A percentile compares a stretch with the other conserved stretches of the same genome.
These are phyloP conservation scores for Drosophila sulfurigaster DNA, from an alignment of 1,140 invertebrate genomes.

Conservation along the genomic window DNA sequence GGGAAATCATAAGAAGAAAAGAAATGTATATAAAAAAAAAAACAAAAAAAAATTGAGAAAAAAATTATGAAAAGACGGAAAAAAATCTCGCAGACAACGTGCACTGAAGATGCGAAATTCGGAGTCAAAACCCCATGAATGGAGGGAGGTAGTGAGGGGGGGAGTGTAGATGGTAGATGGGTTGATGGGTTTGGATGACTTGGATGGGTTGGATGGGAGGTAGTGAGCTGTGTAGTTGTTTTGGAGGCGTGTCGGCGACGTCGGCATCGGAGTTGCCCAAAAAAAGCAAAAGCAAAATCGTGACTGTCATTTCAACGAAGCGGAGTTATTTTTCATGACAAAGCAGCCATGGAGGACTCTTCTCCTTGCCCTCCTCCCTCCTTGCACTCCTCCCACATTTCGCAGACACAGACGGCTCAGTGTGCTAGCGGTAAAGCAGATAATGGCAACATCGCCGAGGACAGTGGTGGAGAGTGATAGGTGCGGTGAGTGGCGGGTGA, in stretches of 20 bases:
- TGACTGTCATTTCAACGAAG: constrained; percentile 83
- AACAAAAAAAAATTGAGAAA: constrained; percentile 15
- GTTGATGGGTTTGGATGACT: background rate
- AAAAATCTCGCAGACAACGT: constrained; percentile 32
- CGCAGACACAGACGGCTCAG: constrained; percentile 1
- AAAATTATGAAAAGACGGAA: constrained; percentile 22
- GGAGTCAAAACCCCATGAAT: constrained; percentile 14
- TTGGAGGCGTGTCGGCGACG: constrained; percentile 33
- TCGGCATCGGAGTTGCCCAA: constrained; percentile 42
- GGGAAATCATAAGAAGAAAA: constrained; percentile 24
- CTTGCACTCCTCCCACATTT: constrained; percentile 8
- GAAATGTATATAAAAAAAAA: constrained; percentile 26
- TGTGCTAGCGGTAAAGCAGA: constrained; percentile 44
- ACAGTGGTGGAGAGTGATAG: constrained; percentile 32
- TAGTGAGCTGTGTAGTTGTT: background rate
- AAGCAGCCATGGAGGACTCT: constrained; percentile 65
- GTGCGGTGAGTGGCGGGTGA: constrained; percentile 12
- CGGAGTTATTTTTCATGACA: constrained; percentile 82
- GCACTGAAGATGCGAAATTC: constrained; percentile 39
- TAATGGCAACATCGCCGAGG: constrained; percentile 37
- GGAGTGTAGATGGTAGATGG: background rate
- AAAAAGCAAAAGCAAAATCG: constrained; percentile 68
- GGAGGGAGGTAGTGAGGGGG: background rate
- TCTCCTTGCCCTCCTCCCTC: constrained; percentile 20
- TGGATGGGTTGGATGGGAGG: background rate